These are phyloP conservation scores for Pandemis heparana DNA, from an alignment of 2,888 invertebrate species.

Conservation along the genomic window DNA sequence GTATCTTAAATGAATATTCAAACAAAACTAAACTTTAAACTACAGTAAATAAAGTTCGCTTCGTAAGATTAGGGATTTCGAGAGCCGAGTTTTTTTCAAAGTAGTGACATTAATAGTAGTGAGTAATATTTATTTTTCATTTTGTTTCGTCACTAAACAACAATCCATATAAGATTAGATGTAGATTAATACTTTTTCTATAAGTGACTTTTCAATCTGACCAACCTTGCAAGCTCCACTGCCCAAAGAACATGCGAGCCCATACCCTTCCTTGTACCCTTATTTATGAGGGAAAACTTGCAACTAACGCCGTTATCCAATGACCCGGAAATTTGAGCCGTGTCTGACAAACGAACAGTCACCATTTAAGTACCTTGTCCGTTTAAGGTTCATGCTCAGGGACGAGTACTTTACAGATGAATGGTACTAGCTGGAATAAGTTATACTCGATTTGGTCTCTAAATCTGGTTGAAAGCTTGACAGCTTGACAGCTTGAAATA, in stretches of 20 bases:
- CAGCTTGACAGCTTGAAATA: too few relatives aligned
- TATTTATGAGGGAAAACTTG: background rate
- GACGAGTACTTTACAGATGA: background rate
- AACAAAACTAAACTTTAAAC: too few relatives aligned
- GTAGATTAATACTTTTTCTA: background rate
- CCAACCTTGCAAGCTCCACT: background rate
- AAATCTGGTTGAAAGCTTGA: too few relatives aligned
- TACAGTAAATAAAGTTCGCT: too few relatives aligned
- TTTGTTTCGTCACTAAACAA: too few relatives aligned
- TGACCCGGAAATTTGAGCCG: slow-evolving; percentile 22
- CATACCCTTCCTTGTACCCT: background rate
- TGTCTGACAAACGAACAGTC: slow-evolving; percentile 7
- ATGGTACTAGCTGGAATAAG: background rate
- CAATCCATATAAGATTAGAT: too few relatives aligned
- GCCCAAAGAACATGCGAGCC: background rate
- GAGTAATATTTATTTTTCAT: too few relatives aligned
- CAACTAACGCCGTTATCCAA: background rate
- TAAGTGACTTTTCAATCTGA: slow-evolving; percentile 3
- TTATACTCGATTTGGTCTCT: too few relatives aligned
- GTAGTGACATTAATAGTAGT: too few relatives aligned
- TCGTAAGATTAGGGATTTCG: too few relatives aligned
- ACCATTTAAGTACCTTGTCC: background rate
- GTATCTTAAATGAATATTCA: too few relatives aligned
- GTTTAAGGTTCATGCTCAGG: background rate
- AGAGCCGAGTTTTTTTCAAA: too few relatives aligned